Evolutionary conservation across 1,140 invertebrate species (phyloP), one percentile per base, ranked within the genome.

Genomic region (Elysia chlorotica): DNA sequence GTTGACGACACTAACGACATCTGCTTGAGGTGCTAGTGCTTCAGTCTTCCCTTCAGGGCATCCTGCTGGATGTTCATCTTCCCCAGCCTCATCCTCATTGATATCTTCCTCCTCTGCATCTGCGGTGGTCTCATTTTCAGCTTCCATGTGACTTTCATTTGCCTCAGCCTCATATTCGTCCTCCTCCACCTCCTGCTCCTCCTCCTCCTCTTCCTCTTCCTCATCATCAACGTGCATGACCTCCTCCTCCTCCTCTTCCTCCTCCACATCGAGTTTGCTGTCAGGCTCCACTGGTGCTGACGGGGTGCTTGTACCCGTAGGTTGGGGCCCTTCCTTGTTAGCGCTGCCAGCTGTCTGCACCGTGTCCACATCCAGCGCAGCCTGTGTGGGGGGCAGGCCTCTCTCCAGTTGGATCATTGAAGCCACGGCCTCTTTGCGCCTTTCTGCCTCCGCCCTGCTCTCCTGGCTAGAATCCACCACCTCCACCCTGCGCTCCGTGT

Each of bases 81-180:
- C 35, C 28, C 65, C 48, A 1, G 56, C 21, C 2, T 30, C 62
- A 33, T n/a, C 19, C 25, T 56, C 19, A 33, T 23, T 65, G 36
- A 17, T 38, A 5, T 14, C 28, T 41, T 57, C 72, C 53, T 48
- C 69, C 69, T 67, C 38, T 37, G 54, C 67, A 35, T 69, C 57
- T 35, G 54, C n/a, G 28, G 28, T 41, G 30, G n/a, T 65, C 21
- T 38, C 70, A 33, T 63, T 71, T 59, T 65, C 35, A 31, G 59
- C 72, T 23, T 74, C 72, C 0, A 23, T 33, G 6, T 53, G 65
- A 56, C 73, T 73, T 5, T 57, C 69, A 0, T 67, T 56, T 28
- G 21, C 65, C 19, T 56, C 41, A 25, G 25, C 68, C 30, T 35
- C 36, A 4, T 71, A 31, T 19, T 61, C 65, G n/a, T 41, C 65